Conservation (phyloP, 2,113 vertebrate genomes). For the Maccullochella peelii region DNA sequence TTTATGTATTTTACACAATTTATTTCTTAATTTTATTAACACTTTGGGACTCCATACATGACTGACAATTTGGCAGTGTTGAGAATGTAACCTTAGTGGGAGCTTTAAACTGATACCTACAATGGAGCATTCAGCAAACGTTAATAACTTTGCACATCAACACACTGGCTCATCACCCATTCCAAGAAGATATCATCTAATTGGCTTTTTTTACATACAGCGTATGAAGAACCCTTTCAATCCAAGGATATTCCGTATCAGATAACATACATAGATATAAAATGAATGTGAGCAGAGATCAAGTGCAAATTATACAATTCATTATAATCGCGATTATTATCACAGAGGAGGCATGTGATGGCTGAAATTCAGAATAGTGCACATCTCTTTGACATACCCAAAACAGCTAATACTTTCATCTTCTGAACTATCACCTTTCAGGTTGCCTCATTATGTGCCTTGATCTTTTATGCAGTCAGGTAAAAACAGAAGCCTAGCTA, state of each 20-base stretch:
- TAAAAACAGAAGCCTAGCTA: slow-evolving; percentile 70
- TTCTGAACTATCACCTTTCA: slow-evolving; percentile 77
- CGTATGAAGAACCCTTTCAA: neutral
- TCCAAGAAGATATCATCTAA: slow-evolving; percentile 6
- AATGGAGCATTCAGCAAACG: neutral
- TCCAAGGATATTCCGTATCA: slow-evolving; percentile 12
- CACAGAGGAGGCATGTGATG: slow-evolving; percentile 32
- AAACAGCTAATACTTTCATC: slow-evolving; percentile 72
- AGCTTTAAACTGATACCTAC: neutral
- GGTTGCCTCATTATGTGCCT: slow-evolving; percentile 76
- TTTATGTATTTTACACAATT: neutral
- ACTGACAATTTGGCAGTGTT: neutral
- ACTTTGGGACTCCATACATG: neutral
- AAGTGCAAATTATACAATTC: slow-evolving; percentile 53
- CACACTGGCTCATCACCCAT: slow-evolving; percentile 3
- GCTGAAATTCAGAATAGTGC: slow-evolving; percentile 40
- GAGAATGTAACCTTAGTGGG: neutral
- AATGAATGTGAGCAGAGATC: slow-evolving; percentile 63
- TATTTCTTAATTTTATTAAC: neutral
- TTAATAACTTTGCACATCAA: slow-evolving; percentile 11
- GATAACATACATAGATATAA: slow-evolving; percentile 28
- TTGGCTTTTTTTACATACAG: neutral
- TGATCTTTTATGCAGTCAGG: slow-evolving; percentile 78
- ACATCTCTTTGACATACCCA: slow-evolving; percentile 46
- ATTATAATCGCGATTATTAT: slow-evolving; percentile 34